Evolutionary conservation across 2,113 vertebrate genomes (phyloP).

Genomic region (Gavialis gangeticus): DNA sequence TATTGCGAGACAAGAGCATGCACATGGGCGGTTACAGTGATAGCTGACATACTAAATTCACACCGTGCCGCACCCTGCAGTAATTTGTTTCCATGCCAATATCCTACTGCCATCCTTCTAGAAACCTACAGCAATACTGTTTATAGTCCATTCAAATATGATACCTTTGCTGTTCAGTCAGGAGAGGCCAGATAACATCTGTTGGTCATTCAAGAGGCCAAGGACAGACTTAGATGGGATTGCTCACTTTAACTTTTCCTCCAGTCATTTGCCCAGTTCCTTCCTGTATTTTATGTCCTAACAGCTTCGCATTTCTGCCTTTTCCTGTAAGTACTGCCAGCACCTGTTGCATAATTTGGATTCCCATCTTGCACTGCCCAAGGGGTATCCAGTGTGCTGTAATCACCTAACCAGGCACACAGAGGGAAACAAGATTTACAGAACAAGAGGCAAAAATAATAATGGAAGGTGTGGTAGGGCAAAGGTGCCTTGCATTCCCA

Average conservation of each 20-base stretch:
- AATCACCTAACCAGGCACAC: neutral
- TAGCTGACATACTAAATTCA: no score
- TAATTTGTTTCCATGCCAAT: no score
- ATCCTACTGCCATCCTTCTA: neutral
- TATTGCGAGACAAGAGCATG: rapidly evolving
- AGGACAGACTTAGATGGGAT: neutral
- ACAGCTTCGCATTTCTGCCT: conserved; percentile 14
- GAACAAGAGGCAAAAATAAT: neutral
- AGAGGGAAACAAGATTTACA: neutral
- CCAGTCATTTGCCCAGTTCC: conserved; percentile 2
- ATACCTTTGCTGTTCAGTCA: neutral
- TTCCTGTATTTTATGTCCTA: conserved; percentile 37
- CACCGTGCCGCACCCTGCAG: neutral
- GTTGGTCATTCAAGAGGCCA: neutral
- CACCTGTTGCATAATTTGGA: neutral
- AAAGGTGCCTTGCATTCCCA: neutral
- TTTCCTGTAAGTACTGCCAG: conserved; percentile 65
- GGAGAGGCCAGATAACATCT: neutral
- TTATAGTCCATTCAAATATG: neutral
- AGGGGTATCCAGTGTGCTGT: neutral
- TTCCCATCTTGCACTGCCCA: neutral
- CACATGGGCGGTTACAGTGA: no score
- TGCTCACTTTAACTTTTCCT: neutral
- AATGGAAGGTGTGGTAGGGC: neutral
- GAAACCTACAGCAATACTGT: neutral